Conservation (phyloP, 2,797 vertebrate species). For the Nasua narica region DNA sequence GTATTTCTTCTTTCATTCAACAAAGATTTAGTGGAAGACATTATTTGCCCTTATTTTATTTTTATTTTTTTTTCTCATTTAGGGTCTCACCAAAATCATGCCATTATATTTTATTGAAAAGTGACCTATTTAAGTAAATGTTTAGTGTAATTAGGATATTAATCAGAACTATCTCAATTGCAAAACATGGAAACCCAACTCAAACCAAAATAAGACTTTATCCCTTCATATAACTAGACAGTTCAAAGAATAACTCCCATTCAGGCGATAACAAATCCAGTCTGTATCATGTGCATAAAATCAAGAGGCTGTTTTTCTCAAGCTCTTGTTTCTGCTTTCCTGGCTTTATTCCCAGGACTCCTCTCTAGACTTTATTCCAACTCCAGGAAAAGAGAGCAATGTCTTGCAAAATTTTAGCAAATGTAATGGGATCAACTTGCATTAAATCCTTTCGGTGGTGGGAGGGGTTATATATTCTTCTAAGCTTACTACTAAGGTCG, state of each 20-base stretch:
- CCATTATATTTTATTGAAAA: neutral
- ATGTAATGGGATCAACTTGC: neutral
- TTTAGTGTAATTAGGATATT: neutral
- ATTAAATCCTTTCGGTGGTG: neutral
- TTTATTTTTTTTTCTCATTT: neutral
- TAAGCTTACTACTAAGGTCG: neutral
- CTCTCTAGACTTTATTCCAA: neutral
- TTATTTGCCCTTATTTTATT: neutral
- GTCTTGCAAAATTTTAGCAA: neutral
- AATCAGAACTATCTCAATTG: neutral
- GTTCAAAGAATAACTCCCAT: neutral
- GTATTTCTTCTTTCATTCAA: neutral
- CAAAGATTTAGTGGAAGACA: neutral
- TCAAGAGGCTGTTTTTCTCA: neutral
- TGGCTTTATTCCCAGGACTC: neutral
- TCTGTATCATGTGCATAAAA: accelerated
- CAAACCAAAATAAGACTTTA: neutral
- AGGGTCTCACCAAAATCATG: neutral
- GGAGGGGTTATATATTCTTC: neutral
- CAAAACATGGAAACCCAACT: neutral
- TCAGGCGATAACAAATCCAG: neutral
- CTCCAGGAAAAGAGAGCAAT: neutral
- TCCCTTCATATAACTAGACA: neutral
- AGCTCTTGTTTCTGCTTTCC: neutral
- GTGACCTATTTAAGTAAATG: neutral